These are phyloP conservation scores for Eciton burchellii DNA, from an alignment of 1,140 invertebrate species.

Conservation along the genomic window DNA sequence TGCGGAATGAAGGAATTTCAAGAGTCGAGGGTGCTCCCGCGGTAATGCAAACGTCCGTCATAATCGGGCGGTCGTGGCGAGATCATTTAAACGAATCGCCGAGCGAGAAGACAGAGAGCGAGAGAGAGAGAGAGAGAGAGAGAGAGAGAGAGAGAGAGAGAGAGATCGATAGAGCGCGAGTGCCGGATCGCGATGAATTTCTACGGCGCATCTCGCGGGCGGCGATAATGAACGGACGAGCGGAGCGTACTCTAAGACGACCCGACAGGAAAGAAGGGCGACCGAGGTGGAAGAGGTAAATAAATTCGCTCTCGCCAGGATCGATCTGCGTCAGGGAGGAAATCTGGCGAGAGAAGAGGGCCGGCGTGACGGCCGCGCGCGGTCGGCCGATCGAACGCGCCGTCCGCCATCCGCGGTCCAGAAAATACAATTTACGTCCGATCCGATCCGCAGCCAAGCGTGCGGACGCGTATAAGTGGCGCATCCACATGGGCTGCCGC, in stretches of 20 bases:
- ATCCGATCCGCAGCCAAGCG: slow-evolving; percentile 50
- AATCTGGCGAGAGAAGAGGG: slow-evolving; percentile 33
- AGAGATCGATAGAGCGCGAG: slow-evolving; percentile 7
- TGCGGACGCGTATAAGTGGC: slow-evolving; percentile 49
- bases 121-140: too few relatives aligned
- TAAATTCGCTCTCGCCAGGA: slow-evolving; percentile 19
- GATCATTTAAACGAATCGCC: neutral
- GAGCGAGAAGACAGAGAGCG: neutral
- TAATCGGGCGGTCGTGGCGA: neutral
- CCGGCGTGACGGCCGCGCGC: neutral
- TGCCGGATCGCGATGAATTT: neutral
- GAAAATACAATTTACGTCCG: slow-evolving; percentile 65
- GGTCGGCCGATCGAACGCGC: slow-evolving; percentile 48
- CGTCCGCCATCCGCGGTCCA: slow-evolving; percentile 28
- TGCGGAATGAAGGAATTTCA: slow-evolving; percentile 12
- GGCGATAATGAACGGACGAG: neutral
- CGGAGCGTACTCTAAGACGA: neutral
- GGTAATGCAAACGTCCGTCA: slow-evolving; percentile 19
- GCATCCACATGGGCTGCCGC: slow-evolving; percentile 54
- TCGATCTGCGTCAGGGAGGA: slow-evolving; percentile 5
- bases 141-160: too few relatives aligned
- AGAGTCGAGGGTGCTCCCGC: slow-evolving; percentile 25
- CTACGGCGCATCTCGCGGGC: neutral
- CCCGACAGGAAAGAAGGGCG: neutral
- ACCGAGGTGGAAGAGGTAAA: neutral